phyloP scores from a whole-genome alignment of 1,140 invertebrate genomes.

The Drosophila pectinifera region DNA sequence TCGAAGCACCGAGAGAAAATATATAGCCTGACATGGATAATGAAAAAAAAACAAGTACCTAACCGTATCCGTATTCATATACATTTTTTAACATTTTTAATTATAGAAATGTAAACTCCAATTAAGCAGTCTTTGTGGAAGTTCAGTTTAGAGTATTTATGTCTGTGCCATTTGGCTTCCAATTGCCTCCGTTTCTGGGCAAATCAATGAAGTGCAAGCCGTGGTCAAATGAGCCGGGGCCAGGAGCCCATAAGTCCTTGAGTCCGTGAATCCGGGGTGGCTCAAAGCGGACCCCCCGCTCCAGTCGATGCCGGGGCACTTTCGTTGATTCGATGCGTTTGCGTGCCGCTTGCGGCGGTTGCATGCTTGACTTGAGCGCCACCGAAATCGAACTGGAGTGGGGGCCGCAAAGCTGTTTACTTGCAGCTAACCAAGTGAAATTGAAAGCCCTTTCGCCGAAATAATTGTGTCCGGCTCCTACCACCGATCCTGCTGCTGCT shows the following conservation, averaged over 20 bases:
- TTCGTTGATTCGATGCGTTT: constrained; percentile 83
- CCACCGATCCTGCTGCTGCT: constrained; percentile 10
- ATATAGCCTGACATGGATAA: no score
- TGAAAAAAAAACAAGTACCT: no score
- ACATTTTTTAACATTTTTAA: background rate
- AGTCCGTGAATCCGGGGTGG: constrained; percentile 3
- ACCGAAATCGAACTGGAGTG: constrained; percentile 21
- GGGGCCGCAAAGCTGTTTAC: constrained; percentile 71
- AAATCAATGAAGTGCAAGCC: constrained; percentile 78
- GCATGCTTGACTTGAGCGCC: constrained; percentile 74
- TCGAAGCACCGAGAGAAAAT: constrained; percentile 25
- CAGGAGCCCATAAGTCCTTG: constrained; percentile 23
- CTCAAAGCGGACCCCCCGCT: no score
- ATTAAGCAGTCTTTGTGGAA: background rate
- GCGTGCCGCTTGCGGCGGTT: constrained; percentile 75
- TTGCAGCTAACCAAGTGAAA: constrained; percentile 77
- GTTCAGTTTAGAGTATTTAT: background rate
- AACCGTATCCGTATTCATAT: no score
- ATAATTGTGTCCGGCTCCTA: constrained; percentile 69
- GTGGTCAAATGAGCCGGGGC: constrained; percentile 43
- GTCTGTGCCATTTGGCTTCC: constrained; percentile 29
- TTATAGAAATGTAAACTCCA: background rate
- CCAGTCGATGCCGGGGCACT: constrained; percentile 51
- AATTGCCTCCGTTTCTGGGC: constrained; percentile 27
- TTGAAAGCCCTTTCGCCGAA: constrained; percentile 71